Evolutionary conservation across 2,888 invertebrate genomes (phyloP), one percentile per base, ranked within the genome.

Genomic region (Nesidiocoris tenuis): DNA sequence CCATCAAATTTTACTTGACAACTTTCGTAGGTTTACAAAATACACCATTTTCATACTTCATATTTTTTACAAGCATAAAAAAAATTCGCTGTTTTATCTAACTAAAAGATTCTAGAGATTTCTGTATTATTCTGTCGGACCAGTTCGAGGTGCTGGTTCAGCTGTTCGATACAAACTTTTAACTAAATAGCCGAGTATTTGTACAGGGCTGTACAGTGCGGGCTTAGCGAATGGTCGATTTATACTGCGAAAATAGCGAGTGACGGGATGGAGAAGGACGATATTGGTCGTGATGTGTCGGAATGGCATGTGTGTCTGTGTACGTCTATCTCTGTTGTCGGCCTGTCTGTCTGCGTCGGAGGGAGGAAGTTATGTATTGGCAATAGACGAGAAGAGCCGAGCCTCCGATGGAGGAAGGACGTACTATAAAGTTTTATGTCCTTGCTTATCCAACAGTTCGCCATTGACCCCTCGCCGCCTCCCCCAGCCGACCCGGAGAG

Each of bases 341-440:
- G n/a, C n/a, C n/a, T 12, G 39, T 3, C 3, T 39, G 39, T 39
- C 5, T 39, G 39, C 12, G 39, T 39, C 12, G 3, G 39, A 39
- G 39, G 39, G 12, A 39, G 39, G 72, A 63, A 72, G 61, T 9
- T 3, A 3, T 59, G 59, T 9, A 16, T 59, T 16, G 59, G n/a
- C 7, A 16, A 9, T 59, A 16, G n/a, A 59, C 59, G 59, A 59
- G 59, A 59, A 5, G 19, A 16, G 59, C n/a, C 5, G n/a, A 59
- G 59, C n/a, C n/a, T 17, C 17, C 7, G 63, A 63, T 23, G 72
- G 57, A 61, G 72, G 72, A n/a, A 25, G 23, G 23, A 19, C 23
- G 63, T 55, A 72, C 72, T 72, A 72, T 80, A 79, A 80, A 80
- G 79, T 79, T 80, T 80, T 80, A 80, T 80, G 79, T 79, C 77